Evolutionary conservation across 2,888 invertebrate species (phyloP).

Genomic region (Chaitophorus viminalis): DNA sequence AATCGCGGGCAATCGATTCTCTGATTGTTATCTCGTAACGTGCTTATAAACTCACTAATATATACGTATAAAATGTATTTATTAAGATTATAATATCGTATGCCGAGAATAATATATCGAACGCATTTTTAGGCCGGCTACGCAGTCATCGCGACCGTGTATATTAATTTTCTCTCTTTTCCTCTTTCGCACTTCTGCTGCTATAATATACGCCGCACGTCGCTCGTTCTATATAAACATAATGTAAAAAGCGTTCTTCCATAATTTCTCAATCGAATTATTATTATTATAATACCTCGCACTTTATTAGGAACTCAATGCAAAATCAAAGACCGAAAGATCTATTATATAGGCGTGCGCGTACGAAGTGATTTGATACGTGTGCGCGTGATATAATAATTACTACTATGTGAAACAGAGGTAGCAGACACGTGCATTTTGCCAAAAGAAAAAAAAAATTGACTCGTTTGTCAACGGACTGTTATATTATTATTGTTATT

Average conservation of each 20-base stretch:
- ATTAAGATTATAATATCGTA: too few species aligned
- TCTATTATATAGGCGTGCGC: too few species aligned
- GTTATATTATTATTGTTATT: slow-evolving; percentile 5
- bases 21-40: not conserved
- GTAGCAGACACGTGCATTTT: not conserved
- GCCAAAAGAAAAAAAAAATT: slow-evolving; percentile 1
- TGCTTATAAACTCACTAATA: too few species aligned
- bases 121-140: too few species aligned
- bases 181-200: not conserved
- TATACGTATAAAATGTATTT: not conserved
- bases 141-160: too few species aligned
- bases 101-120: not conserved
- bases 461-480: slow-evolving; percentile 40
- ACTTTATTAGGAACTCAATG: too few species aligned
- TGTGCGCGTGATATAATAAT: too few species aligned
- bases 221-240: not conserved
- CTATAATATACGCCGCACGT: not conserved
- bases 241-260: not conserved
- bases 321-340: too few species aligned
- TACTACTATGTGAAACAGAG: too few species aligned
- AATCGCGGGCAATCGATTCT: not conserved
- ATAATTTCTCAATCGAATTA: too few species aligned
- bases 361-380: not conserved
- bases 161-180: too few species aligned
- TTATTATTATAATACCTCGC: too few species aligned